Evolutionary conservation across 2,797 vertebrate species (phyloP), one percentile per base, ranked within the genome.

Genomic region (Gambusia yucatana): DNA sequence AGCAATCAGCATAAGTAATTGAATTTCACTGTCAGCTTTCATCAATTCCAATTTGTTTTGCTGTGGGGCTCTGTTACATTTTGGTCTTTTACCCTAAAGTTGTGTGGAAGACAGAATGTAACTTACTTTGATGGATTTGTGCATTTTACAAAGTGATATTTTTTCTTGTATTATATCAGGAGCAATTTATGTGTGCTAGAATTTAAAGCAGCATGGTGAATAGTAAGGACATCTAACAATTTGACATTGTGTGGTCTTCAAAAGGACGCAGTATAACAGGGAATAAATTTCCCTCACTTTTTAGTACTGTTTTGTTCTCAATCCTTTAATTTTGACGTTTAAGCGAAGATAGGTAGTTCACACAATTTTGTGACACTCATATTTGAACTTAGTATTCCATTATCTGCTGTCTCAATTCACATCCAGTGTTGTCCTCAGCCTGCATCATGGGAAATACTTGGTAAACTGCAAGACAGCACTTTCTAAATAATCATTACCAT

Each of bases 1-100:
- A 73, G 50, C 43, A 78, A 75, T 76, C 25, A 61, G 43, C 41
- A 55, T 43, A 84, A 72, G 13, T 72, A 28, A 72, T 57, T 36
- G 4, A 61, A 77, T 63, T 75, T 77, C 39, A 48, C 36, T 61
- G 10, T 46, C 81, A 28, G 47, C 61, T 82, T 30, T n/a, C 59
- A 72, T 82, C 41, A 69, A 86, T 82, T 30, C 13, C 20, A 41
- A 33, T 67, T 82, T 33, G 70, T 57, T n/a, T 36, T 75, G 44
- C 69, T 73, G 71, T n/a, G 4, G 13, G 46, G 28, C 47, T 81
- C 52, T 52, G 48, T 28, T 70, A 44, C 41, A 44, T 70, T 47
- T 69, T 20, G 63, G 28, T 78, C 22, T 74, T 75, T 82, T 30
- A 7, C 5, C 73, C 36, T 13, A 77, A 33, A 77, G 63, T 50